Percentiles rank a stretch among this genome's conserved stretches.
Conservation (phyloP, 2,113 vertebrate genomes). For the Bos indicus region DNA sequence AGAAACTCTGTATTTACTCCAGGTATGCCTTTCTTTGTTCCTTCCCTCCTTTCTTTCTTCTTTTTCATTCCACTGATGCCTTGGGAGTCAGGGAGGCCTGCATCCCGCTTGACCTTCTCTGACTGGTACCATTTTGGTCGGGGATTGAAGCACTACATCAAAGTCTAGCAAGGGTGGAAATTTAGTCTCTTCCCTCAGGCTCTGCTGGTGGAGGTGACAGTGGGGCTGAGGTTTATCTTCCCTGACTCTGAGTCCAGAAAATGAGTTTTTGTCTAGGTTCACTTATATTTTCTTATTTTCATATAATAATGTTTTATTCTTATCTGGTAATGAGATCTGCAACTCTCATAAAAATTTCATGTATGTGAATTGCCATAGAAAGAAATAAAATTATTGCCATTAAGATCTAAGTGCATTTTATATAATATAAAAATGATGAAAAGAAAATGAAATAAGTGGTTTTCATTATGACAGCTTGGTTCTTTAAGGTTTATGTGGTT, state of each 20-base stretch:
- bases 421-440: not conserved
- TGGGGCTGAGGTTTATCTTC: not conserved
- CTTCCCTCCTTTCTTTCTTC: not conserved
- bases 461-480: not conserved
- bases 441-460: not conserved
- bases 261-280: not conserved
- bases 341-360: not conserved
- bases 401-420: not conserved
- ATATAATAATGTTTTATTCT: not conserved
- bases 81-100: not conserved
- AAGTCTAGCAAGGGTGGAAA: not conserved
- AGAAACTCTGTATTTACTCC: not conserved
- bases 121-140: rapidly evolving
- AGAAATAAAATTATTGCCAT: not conserved
- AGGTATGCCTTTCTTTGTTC: not conserved
- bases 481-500: not conserved
- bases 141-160: not conserved
- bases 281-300: not conserved
- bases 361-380: not conserved
- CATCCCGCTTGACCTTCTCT: not conserved
- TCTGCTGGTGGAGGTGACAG: not conserved
- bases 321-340: not conserved
- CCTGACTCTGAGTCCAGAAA: not conserved
- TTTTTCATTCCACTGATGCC: too few species aligned
- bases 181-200: not conserved